Conservation (phyloP, 2,113 vertebrate genomes). For the Microcebus lehilahytsara region DNA sequence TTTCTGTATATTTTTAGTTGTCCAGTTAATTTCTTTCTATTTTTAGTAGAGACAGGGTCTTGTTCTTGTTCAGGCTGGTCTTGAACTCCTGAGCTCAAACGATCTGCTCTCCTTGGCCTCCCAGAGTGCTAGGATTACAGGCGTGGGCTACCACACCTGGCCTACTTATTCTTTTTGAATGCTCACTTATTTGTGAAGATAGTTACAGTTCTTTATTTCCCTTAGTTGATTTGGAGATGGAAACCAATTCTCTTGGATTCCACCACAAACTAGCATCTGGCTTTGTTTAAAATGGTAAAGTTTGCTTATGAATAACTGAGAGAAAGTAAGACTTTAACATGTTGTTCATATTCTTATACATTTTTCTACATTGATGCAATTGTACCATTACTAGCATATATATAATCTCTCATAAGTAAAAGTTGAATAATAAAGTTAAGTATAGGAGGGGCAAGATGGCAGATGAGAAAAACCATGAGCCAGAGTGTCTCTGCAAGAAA, state of each 20-base stretch:
- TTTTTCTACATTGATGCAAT: neutral
- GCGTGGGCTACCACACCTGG: too few relatives aligned
- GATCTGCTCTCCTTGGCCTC: too few relatives aligned
- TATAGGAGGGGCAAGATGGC: too few relatives aligned
- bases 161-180: neutral
- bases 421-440: neutral
- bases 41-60: too few relatives aligned
- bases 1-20: too few relatives aligned
- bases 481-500: too few relatives aligned
- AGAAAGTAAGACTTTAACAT: neutral
- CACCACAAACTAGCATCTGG: neutral
- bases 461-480: too few relatives aligned
- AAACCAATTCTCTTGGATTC: neutral
- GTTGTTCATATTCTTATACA: neutral
- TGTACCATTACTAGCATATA: neutral
- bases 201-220: neutral
- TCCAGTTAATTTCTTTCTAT: too few relatives aligned
- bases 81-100: too few relatives aligned
- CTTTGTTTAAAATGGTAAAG: neutral
- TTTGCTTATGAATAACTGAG: neutral
- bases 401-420: neutral
- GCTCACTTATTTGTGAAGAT: neutral
- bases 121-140: too few relatives aligned
- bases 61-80: too few relatives aligned
- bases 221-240: conserved; percentile 8